These are phyloP conservation scores for Fundulus diaphanus DNA, from an alignment of 2,797 vertebrate genomes.

Conservation along the genomic window DNA sequence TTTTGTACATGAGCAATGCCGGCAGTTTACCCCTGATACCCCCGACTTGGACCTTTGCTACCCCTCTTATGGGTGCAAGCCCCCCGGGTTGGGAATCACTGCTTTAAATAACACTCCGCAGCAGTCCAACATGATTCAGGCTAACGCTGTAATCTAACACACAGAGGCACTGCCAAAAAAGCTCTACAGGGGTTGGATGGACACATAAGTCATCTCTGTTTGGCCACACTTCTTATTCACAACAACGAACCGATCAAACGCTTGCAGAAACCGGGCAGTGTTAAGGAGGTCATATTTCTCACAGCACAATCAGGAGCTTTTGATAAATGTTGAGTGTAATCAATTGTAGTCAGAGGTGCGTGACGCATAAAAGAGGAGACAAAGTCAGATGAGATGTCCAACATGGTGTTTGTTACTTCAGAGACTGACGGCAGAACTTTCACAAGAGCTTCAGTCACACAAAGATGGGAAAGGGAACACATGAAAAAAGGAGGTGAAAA, in stretches of 20 bases:
- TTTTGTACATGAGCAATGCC: neutral
- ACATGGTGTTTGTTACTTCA: neutral
- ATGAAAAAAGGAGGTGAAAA: neutral
- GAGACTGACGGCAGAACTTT: neutral
- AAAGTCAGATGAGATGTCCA: neutral
- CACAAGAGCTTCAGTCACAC: neutral
- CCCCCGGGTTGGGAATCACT: neutral
- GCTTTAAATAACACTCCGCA: neutral
- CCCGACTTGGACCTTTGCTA: neutral
- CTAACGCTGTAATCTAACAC: neutral
- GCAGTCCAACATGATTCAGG: neutral
- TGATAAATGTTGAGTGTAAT: slow-evolving; percentile 19
- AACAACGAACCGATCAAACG: neutral
- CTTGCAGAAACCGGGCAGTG: neutral
- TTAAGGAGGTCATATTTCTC: slow-evolving; percentile 10
- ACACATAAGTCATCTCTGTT: neutral
- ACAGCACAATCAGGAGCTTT: slow-evolving; percentile 28
- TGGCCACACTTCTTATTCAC: neutral
- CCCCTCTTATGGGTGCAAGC: neutral
- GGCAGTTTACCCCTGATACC: neutral
- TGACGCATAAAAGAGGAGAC: slow-evolving; percentile 2
- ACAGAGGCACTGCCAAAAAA: neutral
- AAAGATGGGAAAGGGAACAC: neutral
- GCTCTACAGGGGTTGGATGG: neutral
- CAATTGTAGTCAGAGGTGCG: slow-evolving; percentile 12